Percentiles rank a stretch among this genome's conserved stretches.
These are phyloP conservation scores for Tethea ocularis DNA, from an alignment of 2,888 invertebrate species.

Conservation along the genomic window DNA sequence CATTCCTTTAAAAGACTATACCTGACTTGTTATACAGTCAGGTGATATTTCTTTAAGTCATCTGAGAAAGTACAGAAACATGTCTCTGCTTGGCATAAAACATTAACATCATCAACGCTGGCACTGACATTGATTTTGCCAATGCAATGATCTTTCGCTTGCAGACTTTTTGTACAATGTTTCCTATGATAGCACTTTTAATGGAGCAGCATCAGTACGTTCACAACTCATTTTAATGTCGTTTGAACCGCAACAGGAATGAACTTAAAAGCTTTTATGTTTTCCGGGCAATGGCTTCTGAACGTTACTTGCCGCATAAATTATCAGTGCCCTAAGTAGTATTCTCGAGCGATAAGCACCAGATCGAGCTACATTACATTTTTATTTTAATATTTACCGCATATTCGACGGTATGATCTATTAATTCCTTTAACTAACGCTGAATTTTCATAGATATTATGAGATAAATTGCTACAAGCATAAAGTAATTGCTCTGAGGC, in stretches of 20 bases:
- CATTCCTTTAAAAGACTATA: conserved; percentile 27
- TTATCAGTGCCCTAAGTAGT: conserved; percentile 18
- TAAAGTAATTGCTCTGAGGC: conserved; percentile 49
- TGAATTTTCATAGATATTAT: neutral
- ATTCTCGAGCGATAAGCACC: conserved; percentile 23
- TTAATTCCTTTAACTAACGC: neutral
- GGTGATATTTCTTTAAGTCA: neutral
- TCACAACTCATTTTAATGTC: conserved; percentile 58
- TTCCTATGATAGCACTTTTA: conserved; percentile 43
- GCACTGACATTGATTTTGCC: too few species aligned
- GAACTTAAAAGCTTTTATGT: conserved; percentile 70
- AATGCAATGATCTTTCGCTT: neutral
- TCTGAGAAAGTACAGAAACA: neutral
- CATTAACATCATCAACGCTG: too few species aligned
- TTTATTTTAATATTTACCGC: conserved; percentile 8
- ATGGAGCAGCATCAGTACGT: conserved; percentile 33
- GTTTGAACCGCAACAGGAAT: conserved; percentile 54
- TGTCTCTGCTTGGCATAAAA: neutral
- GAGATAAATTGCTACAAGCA: conserved; percentile 19
- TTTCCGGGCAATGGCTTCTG: conserved; percentile 60
- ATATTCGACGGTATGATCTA: neutral
- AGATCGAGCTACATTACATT: conserved; percentile 19
- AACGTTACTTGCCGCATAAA: conserved; percentile 45
- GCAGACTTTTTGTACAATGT: conserved; percentile 27
- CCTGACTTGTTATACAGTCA: neutral